Conservation (phyloP, 2,113 vertebrate genomes). For the Oceanites oceanicus region DNA sequence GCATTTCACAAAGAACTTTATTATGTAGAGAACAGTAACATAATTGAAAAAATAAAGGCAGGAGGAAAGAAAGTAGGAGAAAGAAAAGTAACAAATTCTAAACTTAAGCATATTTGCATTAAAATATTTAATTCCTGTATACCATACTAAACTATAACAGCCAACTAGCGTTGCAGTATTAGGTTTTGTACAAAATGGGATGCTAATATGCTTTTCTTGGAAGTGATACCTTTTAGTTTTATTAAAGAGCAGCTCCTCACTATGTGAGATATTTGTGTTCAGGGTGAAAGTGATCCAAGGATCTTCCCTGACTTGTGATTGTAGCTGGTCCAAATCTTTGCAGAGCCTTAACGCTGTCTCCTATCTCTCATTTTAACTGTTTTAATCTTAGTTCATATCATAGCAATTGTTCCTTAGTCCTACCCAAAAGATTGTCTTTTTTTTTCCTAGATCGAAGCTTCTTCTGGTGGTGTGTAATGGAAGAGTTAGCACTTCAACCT, state of each 20-base stretch:
- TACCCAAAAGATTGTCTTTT: neutral
- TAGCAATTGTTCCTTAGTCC: neutral
- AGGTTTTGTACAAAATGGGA: neutral
- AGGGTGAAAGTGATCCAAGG: neutral
- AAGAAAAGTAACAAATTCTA: neutral
- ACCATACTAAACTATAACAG: neutral
- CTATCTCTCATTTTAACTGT: neutral
- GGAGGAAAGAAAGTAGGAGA: neutral
- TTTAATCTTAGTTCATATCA: neutral
- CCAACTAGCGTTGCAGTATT: neutral
- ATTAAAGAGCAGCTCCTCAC: neutral
- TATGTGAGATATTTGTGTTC: neutral
- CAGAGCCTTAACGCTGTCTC: neutral
- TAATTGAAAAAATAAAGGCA: neutral
- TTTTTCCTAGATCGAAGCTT: accelerated
- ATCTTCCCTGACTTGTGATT: neutral
- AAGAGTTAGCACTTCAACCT: neutral
- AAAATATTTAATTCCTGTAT: neutral
- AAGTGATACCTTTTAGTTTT: neutral
- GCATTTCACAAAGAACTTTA: neutral
- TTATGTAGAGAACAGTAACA: neutral
- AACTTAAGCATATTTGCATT: neutral
- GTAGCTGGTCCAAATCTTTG: neutral
- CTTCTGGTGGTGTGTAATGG: neutral
- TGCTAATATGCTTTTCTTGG: neutral